Conservation (phyloP, 1,140 invertebrate genomes). For the Eufriesea mexicana region DNA sequence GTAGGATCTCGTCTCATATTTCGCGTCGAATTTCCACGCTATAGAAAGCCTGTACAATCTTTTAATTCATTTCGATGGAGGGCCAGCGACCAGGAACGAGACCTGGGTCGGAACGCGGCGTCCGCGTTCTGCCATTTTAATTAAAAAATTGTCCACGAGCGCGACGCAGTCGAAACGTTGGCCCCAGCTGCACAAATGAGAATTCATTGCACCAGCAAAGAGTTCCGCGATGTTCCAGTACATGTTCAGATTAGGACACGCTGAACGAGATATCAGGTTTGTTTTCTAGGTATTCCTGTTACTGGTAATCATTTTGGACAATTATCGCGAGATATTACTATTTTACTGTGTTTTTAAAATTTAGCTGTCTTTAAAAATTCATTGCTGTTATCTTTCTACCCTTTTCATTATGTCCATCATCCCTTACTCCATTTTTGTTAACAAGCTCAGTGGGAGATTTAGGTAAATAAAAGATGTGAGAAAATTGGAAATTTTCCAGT, state of each 20-base stretch:
- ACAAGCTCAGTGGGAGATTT: too few species aligned
- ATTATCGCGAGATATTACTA: too few species aligned
- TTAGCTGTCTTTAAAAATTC: too few species aligned
- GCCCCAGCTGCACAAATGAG: not conserved
- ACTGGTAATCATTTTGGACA: too few species aligned
- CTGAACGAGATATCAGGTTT: too few species aligned
- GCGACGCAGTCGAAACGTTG: not conserved
- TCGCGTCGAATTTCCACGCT: not conserved
- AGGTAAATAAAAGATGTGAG: too few species aligned
- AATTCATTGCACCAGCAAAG: not conserved
- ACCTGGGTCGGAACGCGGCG: not conserved
- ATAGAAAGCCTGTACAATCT: not conserved
- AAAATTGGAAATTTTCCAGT: too few species aligned
- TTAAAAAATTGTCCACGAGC: slow-evolving; percentile 4
- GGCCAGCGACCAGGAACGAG: not conserved
- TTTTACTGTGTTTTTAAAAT: too few species aligned
- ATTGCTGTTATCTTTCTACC: too few species aligned
- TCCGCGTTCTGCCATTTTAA: not conserved
- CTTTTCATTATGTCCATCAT: too few species aligned
- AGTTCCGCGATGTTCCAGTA: not conserved
- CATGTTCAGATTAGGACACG: not conserved
- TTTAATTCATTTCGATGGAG: slow-evolving; percentile 1
- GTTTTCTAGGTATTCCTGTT: too few species aligned
- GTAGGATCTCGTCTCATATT: not conserved
- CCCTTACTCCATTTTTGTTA: too few species aligned